Conservation (phyloP, 2,888 invertebrate genomes). For the Aspidiotus rigidus region DNA sequence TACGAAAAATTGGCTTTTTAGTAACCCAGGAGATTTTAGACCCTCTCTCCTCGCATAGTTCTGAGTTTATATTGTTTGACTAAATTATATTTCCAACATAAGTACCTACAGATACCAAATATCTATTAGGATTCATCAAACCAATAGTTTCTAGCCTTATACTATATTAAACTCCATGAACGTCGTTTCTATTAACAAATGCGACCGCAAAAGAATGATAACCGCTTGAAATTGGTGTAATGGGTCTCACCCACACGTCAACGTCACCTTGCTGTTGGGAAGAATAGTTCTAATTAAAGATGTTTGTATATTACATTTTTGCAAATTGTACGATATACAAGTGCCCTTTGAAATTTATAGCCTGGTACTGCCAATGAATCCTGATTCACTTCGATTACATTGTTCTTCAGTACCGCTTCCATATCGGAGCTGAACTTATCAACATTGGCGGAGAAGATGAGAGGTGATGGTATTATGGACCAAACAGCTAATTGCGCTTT, state of each 20-base stretch:
- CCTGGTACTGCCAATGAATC: slow-evolving; percentile 59
- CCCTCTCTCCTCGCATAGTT: too few species aligned
- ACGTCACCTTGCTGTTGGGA: slow-evolving; percentile 34
- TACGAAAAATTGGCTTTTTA: too few species aligned
- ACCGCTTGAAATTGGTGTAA: slow-evolving; percentile 38
- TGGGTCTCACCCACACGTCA: slow-evolving; percentile 38
- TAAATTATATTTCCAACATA: too few species aligned
- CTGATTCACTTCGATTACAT: slow-evolving; percentile 57
- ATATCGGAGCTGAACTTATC: slow-evolving; percentile 51
- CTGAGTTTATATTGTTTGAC: too few species aligned
- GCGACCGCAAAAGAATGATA: slow-evolving; percentile 47
- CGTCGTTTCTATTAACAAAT: slow-evolving; percentile 45
- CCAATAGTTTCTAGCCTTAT: slow-evolving; percentile 42
- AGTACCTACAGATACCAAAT: slow-evolving; percentile 42
- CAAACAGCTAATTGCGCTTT: slow-evolving; percentile 65
- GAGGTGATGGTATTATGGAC: slow-evolving; percentile 61
- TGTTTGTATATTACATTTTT: too few species aligned
- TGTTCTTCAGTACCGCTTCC: slow-evolving; percentile 54
- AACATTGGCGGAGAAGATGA: slow-evolving; percentile 63
- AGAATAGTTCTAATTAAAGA: not conserved
- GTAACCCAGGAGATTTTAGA: too few species aligned
- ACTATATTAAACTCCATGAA: slow-evolving; percentile 43
- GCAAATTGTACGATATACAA: too few species aligned
- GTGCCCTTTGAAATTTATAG: slow-evolving; percentile 41
- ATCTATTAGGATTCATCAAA: slow-evolving; percentile 41